Evolutionary conservation across 2,113 vertebrate species (phyloP).

Genomic region (Silurus glanis): DNA sequence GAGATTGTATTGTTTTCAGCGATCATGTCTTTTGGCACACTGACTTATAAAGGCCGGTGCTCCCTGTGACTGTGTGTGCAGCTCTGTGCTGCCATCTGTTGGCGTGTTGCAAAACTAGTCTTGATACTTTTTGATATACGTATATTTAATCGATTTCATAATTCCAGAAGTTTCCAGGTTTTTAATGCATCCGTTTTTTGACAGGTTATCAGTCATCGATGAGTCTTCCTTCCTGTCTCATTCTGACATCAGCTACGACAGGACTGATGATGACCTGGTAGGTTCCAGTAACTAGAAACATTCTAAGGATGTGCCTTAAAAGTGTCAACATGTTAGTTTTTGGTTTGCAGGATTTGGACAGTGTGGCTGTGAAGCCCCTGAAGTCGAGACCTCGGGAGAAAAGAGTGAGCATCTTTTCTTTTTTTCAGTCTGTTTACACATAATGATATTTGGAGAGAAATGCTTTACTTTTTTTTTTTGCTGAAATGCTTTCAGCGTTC

Average conservation of each 20-base stretch:
- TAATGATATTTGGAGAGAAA: not conserved
- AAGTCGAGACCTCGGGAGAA: slow-evolving; percentile 69
- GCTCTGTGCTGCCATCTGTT: too few species aligned
- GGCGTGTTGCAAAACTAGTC: too few species aligned
- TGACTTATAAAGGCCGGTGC: too few species aligned
- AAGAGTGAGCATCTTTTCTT: slow-evolving; percentile 59
- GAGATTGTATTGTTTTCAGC: too few species aligned
- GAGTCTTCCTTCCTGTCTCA: slow-evolving; percentile 84
- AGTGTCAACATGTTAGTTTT: not conserved
- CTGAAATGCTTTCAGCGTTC: slow-evolving; percentile 63
- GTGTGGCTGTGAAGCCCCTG: slow-evolving; percentile 64
- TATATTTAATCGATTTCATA: not conserved
- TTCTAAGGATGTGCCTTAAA: not conserved
- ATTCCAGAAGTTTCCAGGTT: not conserved
- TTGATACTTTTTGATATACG: too few species aligned
- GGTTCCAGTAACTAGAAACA: not conserved
- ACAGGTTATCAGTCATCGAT: slow-evolving; percentile 75
- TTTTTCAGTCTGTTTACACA: not conserved
- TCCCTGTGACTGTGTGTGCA: too few species aligned
- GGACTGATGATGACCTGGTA: slow-evolving; percentile 82
- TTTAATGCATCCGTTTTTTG: not conserved
- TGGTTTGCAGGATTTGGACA: slow-evolving; percentile 67
- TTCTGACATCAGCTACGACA: slow-evolving; percentile 86
- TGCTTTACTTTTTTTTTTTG: not conserved
- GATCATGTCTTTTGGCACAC: too few species aligned